A percentile compares a stretch with the other conserved stretches of the same genome.
These are phyloP conservation scores for Perizoma affinitatum DNA, from an alignment of 2,888 invertebrate genomes.

Conservation along the genomic window DNA sequence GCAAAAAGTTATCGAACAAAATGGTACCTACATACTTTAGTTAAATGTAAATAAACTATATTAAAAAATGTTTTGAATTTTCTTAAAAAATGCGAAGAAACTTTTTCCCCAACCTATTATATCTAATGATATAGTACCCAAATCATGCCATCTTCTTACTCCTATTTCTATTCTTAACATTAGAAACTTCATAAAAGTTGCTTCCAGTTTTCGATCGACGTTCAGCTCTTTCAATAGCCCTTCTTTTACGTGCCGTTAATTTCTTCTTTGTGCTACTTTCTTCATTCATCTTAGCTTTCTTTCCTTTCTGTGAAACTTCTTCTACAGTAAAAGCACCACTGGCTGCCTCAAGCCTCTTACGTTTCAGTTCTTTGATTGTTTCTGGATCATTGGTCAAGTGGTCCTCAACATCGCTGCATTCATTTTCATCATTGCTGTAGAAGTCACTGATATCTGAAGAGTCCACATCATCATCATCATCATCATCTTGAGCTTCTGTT, in stretches of 20 bases:
- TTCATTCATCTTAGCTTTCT: conserved; percentile 57
- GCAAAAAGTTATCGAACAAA: too few relatives aligned
- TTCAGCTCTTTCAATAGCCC: conserved; percentile 89
- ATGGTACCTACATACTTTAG: too few relatives aligned
- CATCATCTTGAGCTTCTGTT: conserved; percentile 56
- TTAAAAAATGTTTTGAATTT: too few relatives aligned
- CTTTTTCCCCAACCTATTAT: too few relatives aligned
- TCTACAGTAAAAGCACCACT: conserved; percentile 83
- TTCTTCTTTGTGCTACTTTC: conserved; percentile 75
- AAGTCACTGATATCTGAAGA: conserved; percentile 87
- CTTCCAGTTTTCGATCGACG: conserved; percentile 93
- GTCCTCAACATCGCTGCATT: conserved; percentile 80
- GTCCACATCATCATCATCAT: conserved; percentile 75
- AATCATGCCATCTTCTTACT: conserved; percentile 83
- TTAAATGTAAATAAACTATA: too few relatives aligned
- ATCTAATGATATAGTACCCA: background rate
- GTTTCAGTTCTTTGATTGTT: conserved; percentile 76
- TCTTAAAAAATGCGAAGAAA: too few relatives aligned
- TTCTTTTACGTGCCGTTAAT: conserved; percentile 90
- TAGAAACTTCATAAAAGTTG: conserved; percentile 94
- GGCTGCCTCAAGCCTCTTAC: conserved; percentile 76
- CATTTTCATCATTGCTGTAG: conserved; percentile 87
- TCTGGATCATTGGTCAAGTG: conserved; percentile 73
- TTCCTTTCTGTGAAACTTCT: conserved; percentile 71
- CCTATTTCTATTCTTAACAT: conserved; percentile 94